Conservation (phyloP, 2,797 vertebrate species). For the Chiloscyllium punctatum region DNA sequence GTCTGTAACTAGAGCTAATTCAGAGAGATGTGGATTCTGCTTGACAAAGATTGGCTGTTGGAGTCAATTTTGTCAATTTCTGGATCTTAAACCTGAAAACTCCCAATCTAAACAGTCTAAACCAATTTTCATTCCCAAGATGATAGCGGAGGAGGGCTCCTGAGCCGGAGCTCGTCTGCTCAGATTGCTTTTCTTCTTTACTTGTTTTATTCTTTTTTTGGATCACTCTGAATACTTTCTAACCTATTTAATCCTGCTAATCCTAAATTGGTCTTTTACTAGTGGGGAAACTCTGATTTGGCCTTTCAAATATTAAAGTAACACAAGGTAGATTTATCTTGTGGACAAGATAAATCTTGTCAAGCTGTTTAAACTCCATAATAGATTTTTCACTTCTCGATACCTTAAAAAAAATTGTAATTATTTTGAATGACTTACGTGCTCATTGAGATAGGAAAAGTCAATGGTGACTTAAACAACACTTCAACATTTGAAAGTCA, state of each 20-base stretch:
- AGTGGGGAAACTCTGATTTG: neutral
- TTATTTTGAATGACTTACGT: neutral
- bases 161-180: no score
- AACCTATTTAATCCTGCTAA: neutral
- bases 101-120: no score
- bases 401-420: neutral
- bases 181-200: no score
- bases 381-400: neutral
- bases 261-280: neutral
- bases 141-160: no score
- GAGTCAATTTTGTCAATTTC: neutral
- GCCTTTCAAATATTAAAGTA: neutral
- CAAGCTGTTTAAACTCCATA: neutral
- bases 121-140: no score
- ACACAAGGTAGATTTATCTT: neutral
- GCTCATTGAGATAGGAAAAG: neutral
- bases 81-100: neutral
- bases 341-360: neutral
- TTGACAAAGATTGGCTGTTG: neutral
- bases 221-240: neutral
- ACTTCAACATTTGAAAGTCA: neutral
- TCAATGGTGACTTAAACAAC: neutral
- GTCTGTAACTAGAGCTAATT: neutral
- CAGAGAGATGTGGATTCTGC: neutral
- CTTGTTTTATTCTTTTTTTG: no score